These are phyloP conservation scores for Catonia carolina DNA, from an alignment of 2,888 invertebrate genomes.

Conservation along the genomic window DNA sequence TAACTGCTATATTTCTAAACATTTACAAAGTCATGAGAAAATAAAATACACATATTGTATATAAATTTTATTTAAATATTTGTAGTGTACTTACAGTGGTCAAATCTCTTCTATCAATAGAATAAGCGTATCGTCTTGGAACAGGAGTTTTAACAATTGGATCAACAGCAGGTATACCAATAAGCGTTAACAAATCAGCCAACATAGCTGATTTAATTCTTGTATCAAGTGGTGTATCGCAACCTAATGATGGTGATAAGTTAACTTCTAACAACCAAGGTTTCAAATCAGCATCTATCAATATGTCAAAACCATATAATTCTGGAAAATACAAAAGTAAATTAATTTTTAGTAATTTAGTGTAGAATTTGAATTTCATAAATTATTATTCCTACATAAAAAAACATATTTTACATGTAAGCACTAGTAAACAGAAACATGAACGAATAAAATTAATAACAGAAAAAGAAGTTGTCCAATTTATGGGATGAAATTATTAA, in stretches of 20 bases:
- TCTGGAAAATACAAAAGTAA: conserved; percentile 57
- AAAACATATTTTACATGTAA: too few relatives aligned
- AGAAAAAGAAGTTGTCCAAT: too few relatives aligned
- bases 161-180: conserved; percentile 76
- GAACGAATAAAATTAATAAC: too few relatives aligned
- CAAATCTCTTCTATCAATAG: not conserved
- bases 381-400: too few relatives aligned
- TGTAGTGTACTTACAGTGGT: not conserved
- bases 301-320: conserved; percentile 90
- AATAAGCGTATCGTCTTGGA: not conserved
- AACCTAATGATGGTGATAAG: conserved; percentile 82
- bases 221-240: conserved; percentile 89
- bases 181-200: conserved; percentile 83
- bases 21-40: too few relatives aligned
- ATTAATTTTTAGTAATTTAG: too few relatives aligned
- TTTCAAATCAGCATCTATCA: conserved; percentile 83
- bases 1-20: too few relatives aligned
- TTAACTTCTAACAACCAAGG: conserved; percentile 96
- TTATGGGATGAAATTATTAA: too few relatives aligned
- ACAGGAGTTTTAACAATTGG: conserved; percentile 49
- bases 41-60: too few relatives aligned
- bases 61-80: too few relatives aligned
- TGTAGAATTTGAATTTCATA: too few relatives aligned
- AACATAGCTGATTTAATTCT: conserved; percentile 87
- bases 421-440: too few relatives aligned